These are phyloP conservation scores for Ellobium chinense DNA, from an alignment of 2,888 invertebrate species.

Conservation along the genomic window DNA sequence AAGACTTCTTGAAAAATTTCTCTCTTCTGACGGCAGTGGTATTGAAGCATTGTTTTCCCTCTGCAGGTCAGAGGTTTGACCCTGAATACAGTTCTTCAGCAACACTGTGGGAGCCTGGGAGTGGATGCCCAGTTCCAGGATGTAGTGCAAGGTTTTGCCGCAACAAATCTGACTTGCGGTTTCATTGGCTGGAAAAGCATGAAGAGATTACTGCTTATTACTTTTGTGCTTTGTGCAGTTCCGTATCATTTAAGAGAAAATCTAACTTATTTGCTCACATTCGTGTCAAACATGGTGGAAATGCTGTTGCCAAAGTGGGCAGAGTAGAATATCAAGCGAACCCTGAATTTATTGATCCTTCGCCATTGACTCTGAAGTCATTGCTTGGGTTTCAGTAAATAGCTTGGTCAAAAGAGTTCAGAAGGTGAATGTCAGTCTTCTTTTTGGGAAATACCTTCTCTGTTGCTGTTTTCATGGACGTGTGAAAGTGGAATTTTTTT, in stretches of 20 bases:
- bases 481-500: too few relatives aligned
- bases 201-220: constrained; percentile 34
- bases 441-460: too few relatives aligned
- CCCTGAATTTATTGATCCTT: constrained; percentile 35
- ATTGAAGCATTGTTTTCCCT: constrained; percentile 29
- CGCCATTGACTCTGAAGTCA: constrained; percentile 23
- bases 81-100: constrained; percentile 1
- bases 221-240: constrained; percentile 30
- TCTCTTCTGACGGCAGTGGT: not conserved
- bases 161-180: constrained; percentile 31
- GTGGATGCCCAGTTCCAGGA: constrained; percentile 36
- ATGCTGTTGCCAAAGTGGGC: constrained; percentile 1
- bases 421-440: too few relatives aligned
- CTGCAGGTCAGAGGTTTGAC: constrained; percentile 35
- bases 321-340: constrained; percentile 31
- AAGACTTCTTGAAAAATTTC: not conserved
- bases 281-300: constrained; percentile 28
- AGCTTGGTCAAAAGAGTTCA: too few relatives aligned
- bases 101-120: constrained; percentile 32
- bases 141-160: constrained; percentile 31
- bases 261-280: constrained; percentile 38
- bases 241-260: constrained; percentile 37
- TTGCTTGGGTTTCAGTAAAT: constrained; percentile 12
- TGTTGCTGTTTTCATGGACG: too few relatives aligned
- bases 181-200: constrained; percentile 35